phyloP scores from a whole-genome alignment of 2,113 vertebrate species.

The Macrotus californicus region DNA sequence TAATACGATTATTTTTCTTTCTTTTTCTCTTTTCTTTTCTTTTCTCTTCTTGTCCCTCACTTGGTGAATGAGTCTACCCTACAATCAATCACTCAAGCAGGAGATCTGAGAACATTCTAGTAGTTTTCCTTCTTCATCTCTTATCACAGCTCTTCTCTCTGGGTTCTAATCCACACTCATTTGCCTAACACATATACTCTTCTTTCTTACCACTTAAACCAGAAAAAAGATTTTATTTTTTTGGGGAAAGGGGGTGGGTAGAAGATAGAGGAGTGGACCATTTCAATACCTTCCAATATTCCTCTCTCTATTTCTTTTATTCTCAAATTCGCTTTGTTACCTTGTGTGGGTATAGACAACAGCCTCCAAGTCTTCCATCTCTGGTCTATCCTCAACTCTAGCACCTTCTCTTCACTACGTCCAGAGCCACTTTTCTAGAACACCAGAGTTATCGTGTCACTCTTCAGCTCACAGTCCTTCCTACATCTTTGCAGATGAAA shows the following conservation, averaged over 20 bases:
- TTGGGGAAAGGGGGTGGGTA: too few relatives aligned
- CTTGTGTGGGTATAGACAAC: neutral
- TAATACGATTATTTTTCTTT: neutral
- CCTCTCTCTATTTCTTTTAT: neutral
- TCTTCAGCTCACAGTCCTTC: neutral
- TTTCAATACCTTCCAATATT: neutral
- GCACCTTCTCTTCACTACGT: neutral
- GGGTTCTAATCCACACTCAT: neutral
- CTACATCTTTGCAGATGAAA: neutral
- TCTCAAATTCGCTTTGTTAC: neutral
- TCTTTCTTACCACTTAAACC: neutral
- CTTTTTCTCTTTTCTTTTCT: neutral
- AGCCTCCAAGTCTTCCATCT: neutral
- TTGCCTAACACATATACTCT: neutral
- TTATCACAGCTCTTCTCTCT: neutral
- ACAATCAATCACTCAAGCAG: neutral
- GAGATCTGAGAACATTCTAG: neutral
- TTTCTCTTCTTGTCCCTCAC: neutral
- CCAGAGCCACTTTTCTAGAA: neutral
- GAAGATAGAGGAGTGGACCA: neutral
- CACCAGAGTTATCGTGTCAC: neutral
- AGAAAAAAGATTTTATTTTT: neutral
- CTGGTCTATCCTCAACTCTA: neutral
- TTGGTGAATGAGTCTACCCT: neutral
- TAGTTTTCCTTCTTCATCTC: neutral